These are phyloP conservation scores for Ganaspis brasiliensis DNA, from an alignment of 2,888 invertebrate genomes.

Conservation along the genomic window DNA sequence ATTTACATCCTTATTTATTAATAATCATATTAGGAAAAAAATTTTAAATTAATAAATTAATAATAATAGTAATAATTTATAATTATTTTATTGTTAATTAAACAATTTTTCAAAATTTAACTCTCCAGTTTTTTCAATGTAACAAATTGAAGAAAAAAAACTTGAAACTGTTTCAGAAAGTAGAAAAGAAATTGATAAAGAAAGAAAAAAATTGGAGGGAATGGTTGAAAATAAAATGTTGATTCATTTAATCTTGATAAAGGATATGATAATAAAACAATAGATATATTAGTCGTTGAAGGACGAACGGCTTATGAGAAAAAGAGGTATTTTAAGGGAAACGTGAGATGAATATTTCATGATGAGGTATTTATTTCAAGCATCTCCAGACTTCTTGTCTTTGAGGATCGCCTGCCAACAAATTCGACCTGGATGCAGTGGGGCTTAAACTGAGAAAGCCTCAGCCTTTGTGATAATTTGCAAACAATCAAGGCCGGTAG, in stretches of 20 bases:
- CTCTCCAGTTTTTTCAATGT: too few species aligned
- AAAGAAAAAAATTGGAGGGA: too few species aligned
- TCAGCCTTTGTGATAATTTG: conserved; percentile 32
- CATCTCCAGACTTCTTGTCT: conserved; percentile 15
- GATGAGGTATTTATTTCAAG: conserved; percentile 29
- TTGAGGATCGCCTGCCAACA: conserved; percentile 28
- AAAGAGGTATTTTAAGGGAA: background rate
- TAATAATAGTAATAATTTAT: too few species aligned
- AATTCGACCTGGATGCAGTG: conserved; percentile 36
- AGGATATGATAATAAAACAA: background rate
- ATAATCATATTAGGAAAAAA: too few species aligned
- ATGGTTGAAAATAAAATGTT: background rate
- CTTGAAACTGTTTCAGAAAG: too few species aligned
- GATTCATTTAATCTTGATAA: background rate
- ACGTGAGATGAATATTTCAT: conserved; percentile 32
- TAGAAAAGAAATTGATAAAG: too few species aligned
- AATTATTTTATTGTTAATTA: too few species aligned
- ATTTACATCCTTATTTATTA: too few species aligned
- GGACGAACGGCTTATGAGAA: background rate
- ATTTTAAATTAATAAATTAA: too few species aligned
- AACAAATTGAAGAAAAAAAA: too few species aligned
- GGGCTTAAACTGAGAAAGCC: conserved; percentile 23
- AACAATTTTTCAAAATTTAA: too few species aligned
- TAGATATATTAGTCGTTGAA: background rate
- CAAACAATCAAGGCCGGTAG: conserved; percentile 39